Evolutionary conservation across 1,140 invertebrate genomes (phyloP).

Genomic region (Copidosoma floridanum): DNA sequence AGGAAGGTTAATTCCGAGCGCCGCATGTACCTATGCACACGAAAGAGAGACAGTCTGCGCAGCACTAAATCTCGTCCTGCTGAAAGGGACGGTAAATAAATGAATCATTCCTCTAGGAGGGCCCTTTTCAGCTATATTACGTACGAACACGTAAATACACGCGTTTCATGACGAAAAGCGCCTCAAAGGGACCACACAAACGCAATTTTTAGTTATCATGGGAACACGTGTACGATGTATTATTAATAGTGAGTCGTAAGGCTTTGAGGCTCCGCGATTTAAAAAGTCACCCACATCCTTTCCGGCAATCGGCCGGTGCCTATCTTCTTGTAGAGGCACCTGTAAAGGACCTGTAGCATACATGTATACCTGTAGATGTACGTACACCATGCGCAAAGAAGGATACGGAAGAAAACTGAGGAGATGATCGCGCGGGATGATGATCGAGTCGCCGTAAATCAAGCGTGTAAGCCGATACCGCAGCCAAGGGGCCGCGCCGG

Average conservation of each 20-base stretch:
- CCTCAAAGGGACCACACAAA: neutral
- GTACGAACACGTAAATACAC: no score
- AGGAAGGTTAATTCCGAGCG: slow-evolving; percentile 17
- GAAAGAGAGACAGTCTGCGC: no score
- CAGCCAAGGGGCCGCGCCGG: neutral
- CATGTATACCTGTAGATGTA: no score
- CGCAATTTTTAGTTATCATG: neutral
- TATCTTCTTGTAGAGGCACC: neutral
- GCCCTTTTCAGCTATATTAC: no score
- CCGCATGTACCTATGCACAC: no score
- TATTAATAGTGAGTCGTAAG: no score
- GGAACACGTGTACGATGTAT: no score
- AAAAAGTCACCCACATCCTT: slow-evolving; percentile 7
- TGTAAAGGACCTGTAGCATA: neutral
- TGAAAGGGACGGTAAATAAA: slow-evolving; percentile 21
- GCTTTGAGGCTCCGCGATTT: slow-evolving; percentile 3
- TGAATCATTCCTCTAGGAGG: slow-evolving; percentile 17
- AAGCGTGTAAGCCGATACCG: slow-evolving; percentile 20
- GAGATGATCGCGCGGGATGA: neutral
- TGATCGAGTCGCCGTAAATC: slow-evolving; percentile 22
- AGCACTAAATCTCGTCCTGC: slow-evolving; percentile 11
- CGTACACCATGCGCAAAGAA: no score
- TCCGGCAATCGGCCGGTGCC: neutral
- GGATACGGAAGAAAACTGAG: neutral
- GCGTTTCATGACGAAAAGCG: slow-evolving; percentile 20